Percentiles rank a stretch among this genome's conserved stretches.
Conservation (phyloP, 2,113 vertebrate genomes). For the Chloebia gouldiae region DNA sequence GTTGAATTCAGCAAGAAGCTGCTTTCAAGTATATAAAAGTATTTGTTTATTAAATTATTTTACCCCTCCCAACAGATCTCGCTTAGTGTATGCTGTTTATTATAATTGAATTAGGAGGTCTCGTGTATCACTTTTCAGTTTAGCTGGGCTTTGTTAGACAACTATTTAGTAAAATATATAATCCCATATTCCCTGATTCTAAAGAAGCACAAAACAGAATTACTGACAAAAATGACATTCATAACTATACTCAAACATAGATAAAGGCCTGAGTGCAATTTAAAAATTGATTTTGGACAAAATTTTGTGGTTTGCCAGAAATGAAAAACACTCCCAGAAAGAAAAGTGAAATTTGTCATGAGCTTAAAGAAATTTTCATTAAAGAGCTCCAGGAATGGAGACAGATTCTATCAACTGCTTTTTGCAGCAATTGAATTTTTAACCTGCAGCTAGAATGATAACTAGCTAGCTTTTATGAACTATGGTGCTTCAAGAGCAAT, state of each 20-base stretch:
- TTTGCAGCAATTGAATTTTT: background rate
- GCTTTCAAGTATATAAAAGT: background rate
- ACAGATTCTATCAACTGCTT: background rate
- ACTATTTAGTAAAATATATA: background rate
- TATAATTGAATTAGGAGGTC: background rate
- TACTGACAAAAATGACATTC: background rate
- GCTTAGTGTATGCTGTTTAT: background rate
- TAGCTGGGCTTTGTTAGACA: background rate
- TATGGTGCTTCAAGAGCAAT: background rate
- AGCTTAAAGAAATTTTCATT: background rate
- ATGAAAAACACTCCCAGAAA: background rate
- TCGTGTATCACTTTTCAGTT: background rate
- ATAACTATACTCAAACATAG: background rate
- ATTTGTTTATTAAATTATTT: background rate
- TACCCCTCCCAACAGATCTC: background rate
- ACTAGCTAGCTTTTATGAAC: background rate
- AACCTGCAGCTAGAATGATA: background rate
- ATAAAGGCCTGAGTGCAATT: background rate
- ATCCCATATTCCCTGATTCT: background rate
- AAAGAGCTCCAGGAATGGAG: background rate
- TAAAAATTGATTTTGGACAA: background rate
- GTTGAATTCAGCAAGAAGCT: background rate
- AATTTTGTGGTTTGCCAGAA: background rate
- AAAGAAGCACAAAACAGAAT: background rate
- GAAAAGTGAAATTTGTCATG: background rate